Percentiles rank a stretch among this genome's conserved stretches.
These are phyloP conservation scores for Eupithecia pulchellata DNA, from an alignment of 2,888 invertebrate genomes.

Conservation along the genomic window DNA sequence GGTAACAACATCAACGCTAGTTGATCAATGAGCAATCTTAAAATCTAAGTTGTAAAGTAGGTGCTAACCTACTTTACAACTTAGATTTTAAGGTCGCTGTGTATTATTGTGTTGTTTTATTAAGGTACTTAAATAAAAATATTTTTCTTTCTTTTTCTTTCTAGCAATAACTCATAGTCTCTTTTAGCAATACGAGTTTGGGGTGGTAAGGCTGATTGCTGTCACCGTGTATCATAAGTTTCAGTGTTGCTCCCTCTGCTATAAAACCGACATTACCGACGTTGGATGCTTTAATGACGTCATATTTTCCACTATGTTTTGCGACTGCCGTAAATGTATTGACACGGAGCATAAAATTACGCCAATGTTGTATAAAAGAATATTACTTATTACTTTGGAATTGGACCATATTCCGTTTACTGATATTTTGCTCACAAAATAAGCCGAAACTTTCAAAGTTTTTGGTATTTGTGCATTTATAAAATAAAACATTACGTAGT, in stretches of 20 bases:
- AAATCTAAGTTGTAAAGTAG: no score
- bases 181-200: not conserved
- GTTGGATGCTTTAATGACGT: slow-evolving; percentile 59
- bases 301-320: slow-evolving; percentile 63
- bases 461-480: not conserved
- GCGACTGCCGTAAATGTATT: slow-evolving; percentile 58
- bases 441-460: no score
- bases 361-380: slow-evolving; percentile 45
- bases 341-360: slow-evolving; percentile 59
- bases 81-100: no score
- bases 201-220: not conserved
- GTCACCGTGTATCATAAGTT: slow-evolving; percentile 9
- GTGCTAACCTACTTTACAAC: no score
- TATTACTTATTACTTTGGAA: slow-evolving; percentile 9
- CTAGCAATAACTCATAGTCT: not conserved
- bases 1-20: not conserved
- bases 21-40: no score
- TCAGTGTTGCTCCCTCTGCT: slow-evolving; percentile 44
- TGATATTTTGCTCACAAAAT: not conserved
- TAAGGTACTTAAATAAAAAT: no score
- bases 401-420: not conserved
- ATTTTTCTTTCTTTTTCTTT: no score
- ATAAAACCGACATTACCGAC: slow-evolving; percentile 59
- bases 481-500: not conserved
- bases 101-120: no score